These are phyloP conservation scores for Babyrousa celebensis DNA, from an alignment of 2,797 vertebrate genomes.

Conservation along the genomic window DNA sequence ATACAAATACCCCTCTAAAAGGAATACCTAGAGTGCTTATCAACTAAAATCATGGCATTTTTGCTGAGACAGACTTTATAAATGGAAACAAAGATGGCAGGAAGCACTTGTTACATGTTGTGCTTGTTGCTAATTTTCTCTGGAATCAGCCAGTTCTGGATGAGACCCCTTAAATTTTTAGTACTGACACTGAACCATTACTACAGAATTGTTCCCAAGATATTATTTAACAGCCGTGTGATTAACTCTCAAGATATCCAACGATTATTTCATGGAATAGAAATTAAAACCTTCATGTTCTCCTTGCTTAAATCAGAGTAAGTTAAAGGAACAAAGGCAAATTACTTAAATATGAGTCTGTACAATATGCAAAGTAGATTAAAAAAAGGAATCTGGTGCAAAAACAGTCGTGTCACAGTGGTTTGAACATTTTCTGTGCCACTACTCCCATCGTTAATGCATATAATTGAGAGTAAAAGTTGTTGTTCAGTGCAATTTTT, in stretches of 20 bases:
- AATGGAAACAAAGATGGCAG: neutral
- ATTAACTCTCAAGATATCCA: neutral
- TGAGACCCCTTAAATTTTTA: neutral
- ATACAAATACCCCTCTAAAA: neutral
- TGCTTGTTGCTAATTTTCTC: neutral
- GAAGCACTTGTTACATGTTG: neutral
- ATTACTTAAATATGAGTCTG: neutral
- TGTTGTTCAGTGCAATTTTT: slow-evolving; percentile 15
- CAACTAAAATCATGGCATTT: neutral
- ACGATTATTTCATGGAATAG: neutral
- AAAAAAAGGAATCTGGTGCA: neutral
- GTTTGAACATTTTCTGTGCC: neutral
- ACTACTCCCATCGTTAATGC: neutral
- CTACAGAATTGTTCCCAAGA: neutral
- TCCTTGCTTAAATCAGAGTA: neutral
- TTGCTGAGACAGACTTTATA: neutral
- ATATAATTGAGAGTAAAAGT: neutral
- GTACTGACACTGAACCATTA: neutral
- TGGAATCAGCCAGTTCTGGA: neutral
- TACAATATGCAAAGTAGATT: neutral
- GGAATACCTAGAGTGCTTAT: neutral
- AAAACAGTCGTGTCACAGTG: neutral
- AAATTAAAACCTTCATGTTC: slow-evolving; percentile 1
- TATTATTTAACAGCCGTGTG: neutral
- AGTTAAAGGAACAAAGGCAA: slow-evolving; percentile 20